A percentile compares a stretch with the other conserved stretches of the same genome.
Conservation (phyloP, 2,797 vertebrate species). For the Sorex maritimensis region DNA sequence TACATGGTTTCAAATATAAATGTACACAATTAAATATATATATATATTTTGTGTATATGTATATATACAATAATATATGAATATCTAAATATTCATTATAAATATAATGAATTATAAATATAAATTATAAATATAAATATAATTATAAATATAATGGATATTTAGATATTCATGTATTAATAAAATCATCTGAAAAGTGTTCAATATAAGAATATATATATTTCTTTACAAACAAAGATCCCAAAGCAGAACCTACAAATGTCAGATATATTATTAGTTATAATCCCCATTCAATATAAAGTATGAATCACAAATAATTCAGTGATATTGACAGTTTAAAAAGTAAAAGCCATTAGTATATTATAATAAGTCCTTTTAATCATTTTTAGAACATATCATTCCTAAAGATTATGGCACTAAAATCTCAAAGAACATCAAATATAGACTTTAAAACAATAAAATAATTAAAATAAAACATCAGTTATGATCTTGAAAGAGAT, state of each 20-base stretch:
- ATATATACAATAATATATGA: neutral
- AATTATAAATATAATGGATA: neutral
- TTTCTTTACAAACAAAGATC: conserved; percentile 21
- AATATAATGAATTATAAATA: neutral
- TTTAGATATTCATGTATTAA: neutral
- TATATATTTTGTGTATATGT: neutral
- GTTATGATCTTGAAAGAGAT: too few species aligned
- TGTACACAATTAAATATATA: too few species aligned
- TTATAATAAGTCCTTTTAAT: too few species aligned
- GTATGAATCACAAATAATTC: neutral
- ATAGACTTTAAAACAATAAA: too few species aligned
- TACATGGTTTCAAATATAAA: neutral
- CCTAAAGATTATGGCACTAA: too few species aligned
- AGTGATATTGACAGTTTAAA: too few species aligned
- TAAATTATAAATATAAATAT: too few species aligned
- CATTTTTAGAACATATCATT: too few species aligned
- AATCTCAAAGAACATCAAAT: too few species aligned
- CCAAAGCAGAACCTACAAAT: neutral
- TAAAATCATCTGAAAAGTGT: conserved; percentile 58
- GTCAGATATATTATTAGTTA: neutral
- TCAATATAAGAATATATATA: neutral
- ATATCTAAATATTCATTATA: conserved; percentile 8
- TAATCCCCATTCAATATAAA: conserved; percentile 40
- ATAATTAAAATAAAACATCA: too few species aligned
- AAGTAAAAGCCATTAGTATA: too few species aligned